Base-by-base conservation (phyloP, 2,113 vertebrate species). In the Onychostruthus taczanowskii region DNA sequence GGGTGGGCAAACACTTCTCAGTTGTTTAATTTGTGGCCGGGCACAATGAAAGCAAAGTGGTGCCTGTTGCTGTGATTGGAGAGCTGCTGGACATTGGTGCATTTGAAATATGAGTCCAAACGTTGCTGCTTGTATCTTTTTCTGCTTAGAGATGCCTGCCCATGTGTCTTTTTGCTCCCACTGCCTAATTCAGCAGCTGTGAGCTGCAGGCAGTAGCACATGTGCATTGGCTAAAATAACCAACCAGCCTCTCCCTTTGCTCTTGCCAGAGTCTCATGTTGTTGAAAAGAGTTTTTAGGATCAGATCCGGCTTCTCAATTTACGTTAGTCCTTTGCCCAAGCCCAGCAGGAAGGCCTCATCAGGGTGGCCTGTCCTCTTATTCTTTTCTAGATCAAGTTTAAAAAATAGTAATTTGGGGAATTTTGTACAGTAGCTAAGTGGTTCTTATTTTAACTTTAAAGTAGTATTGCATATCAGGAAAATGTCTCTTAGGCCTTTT, bases 211-310 rank as follows among this genome's bases (percentile, higher is more conserved):
- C 95, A 92, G 73, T 30, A 95, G 88, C 92, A 90, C 92, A 94
- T 84, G 76, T 96, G 94, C 85, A n/a, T 89, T 95, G 95, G 95
- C 90, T 95, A 95, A 97, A 96, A 96, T 94, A 95, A 88, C 90
- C 66, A 84, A 37, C 69, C 76, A 78, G 86, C 30, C 88, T 93
- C 79, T 78, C 73, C 86, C 64, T 90, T 90, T 72, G 83, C 93
- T 96, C 41, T 75, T 90, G 88, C 92, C 93, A 94, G 86, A 67
- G 90, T 78, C 93, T 94, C 93, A 72, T 84, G 86, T 81, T 91
- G 70, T 91, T 76, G 68, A 78, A 78, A 69, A 80, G 67, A 85
- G 56, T 67, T 94, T 84, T 84, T 92, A 82, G 86, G 94, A 92
- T 87, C 31, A 3, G 76, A 93, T 92, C 86, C 0, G 79, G 37